Base-by-base conservation (phyloP, 2,888 invertebrate genomes). In the Prenolepis imparis region DNA sequence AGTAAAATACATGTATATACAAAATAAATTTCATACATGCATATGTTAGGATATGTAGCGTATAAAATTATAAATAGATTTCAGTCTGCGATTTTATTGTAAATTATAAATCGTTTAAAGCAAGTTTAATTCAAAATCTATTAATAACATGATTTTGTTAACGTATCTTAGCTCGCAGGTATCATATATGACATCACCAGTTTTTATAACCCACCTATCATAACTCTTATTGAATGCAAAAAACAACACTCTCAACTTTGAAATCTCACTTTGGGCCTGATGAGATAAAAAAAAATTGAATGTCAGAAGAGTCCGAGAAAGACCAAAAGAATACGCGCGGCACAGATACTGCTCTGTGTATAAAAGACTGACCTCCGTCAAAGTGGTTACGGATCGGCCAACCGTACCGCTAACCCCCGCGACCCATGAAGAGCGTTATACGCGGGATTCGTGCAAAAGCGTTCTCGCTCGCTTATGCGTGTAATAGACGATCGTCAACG, bases 161-260 rank as follows among this genome's bases (percentile, higher is more conserved):
- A 48, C 8, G 15, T 9, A 39, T 15, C 36, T 48, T 52, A 64
- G 18, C 55, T 39, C 3, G 52, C 52, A 39, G 57, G 8, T 77
- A 55, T 75, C 52, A 55, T 28, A n/a, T n/a, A 55, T 77, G 77
- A 68, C 68, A 68, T 77, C 67, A 77, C 21, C n/a, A 15, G 12
- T 55, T 68, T 36, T 77, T 77, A 77, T 57, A 77, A 77, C 21
- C n/a, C 12, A 41, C 39, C 68, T 77, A 24, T 32, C 68, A 41
- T 68, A 77, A 68, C 28, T 77, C 77, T 21, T 12, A 28, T 77
- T 68, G 68, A 77, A 68, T 57, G 5, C 55, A 21, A 77, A 67
- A 75, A 77, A 77, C 77, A 39, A 77, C 68, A 55, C n/a, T 67
- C 28, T 39, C 28, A 55, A 77, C 77, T 77, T 77, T 77, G 77